Base-by-base conservation (phyloP, 2,113 vertebrate genomes). In the Neogobius melanostomus region DNA sequence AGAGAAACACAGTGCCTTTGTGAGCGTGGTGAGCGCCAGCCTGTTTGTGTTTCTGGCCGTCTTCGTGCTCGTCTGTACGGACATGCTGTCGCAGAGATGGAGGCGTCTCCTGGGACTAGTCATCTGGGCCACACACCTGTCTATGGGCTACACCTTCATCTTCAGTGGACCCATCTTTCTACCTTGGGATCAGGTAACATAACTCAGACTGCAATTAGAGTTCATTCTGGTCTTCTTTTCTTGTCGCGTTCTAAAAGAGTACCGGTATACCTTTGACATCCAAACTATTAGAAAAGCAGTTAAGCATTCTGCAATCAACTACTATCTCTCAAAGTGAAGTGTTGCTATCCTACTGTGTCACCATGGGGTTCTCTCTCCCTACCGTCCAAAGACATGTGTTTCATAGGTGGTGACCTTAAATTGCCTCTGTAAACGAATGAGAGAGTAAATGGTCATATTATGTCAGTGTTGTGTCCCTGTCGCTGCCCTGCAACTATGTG, bases 161-260 rank as follows among this genome's bases (percentile, higher is more conserved):
- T 95, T 94, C 82, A 85, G 89, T 16, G 62, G 77, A 0, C 50
- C 56, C 3, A 10, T 46, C 60, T 81, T 91, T 66, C 56, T 85
- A 9, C 86, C 92, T 1, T 97, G 95, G 96, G 95, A 97, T 17
- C 97, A 98, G 96, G 98, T 99, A 90, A 78, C 48, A 15, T 72
- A 10, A 15, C 4, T 0, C 61, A 21, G 9, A 14, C 8, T 17
- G 9, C 9, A 21, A 5, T 21, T 10, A 54, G 21, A 54, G 17
- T 28, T 12, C 3, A 8, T 53, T 17, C 16, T 53, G 9, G 17
- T 54, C 8, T 15, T 51, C 12, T 56, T 21, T 56, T 11, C 9
- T 28, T 28, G 1, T 56, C 28, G 2, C 9, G 6, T 0, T 28
- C 9, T 28, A 28, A 56, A 56, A 17, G 10, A 28, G 28, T 5